Evolutionary conservation across 2,113 vertebrate genomes (phyloP).

Genomic region (Colossoma macropomum): DNA sequence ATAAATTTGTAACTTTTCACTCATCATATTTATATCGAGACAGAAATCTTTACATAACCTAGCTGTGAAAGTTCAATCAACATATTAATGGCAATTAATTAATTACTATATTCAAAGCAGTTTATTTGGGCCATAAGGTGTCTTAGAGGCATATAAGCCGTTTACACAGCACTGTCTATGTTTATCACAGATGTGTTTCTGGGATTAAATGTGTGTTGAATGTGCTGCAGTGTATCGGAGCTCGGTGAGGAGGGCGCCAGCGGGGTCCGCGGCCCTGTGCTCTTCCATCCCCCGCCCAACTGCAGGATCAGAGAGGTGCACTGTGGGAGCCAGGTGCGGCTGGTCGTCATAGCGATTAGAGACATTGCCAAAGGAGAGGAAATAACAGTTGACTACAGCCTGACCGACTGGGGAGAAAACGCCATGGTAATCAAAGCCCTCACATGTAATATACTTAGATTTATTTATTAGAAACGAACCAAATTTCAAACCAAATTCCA

Average conservation of each 20-base stretch:
- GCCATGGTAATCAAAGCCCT: constrained; percentile 68
- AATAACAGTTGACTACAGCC: constrained; percentile 82
- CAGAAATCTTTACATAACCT: no score
- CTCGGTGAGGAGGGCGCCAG: constrained; percentile 75
- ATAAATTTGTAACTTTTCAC: no score
- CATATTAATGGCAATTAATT: no score
- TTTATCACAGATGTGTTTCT: not conserved
- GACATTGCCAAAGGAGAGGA: constrained; percentile 82
- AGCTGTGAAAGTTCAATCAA: no score
- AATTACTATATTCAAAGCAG: no score
- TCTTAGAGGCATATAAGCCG: no score
- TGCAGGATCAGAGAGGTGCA: constrained; percentile 81
- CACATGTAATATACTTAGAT: not conserved
- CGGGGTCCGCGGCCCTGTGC: constrained; percentile 74
- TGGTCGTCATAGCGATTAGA: constrained; percentile 80
- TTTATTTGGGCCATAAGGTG: no score
- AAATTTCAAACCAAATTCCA: no score
- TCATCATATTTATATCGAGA: no score
- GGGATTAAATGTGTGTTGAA: not conserved
- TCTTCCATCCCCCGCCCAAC: constrained; percentile 79
- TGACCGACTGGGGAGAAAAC: constrained; percentile 80
- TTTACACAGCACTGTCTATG: not conserved
- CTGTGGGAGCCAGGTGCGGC: constrained; percentile 79
- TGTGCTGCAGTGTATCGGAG: constrained; percentile 73
- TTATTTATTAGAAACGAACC: no score